phyloP scores from a whole-genome alignment of 2,113 vertebrate genomes.

The Forbesichthys agassizii region DNA sequence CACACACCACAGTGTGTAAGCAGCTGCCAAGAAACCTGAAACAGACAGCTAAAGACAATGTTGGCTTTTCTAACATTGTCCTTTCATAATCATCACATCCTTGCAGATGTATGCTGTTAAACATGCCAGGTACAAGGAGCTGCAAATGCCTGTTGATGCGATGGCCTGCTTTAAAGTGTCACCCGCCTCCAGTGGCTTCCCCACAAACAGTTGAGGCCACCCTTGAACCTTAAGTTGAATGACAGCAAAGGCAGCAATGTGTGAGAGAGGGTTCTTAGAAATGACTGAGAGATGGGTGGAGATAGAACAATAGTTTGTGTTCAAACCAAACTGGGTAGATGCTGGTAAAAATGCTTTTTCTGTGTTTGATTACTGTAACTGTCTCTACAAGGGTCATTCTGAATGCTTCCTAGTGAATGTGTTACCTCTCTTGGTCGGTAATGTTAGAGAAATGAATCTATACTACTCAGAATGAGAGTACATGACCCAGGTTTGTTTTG shows the following conservation, averaged over 20 bases:
- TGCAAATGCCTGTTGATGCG: conserved; percentile 53
- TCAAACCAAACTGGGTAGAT: too few relatives aligned
- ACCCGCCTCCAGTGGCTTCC: conserved; percentile 62
- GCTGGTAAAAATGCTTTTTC: too few relatives aligned
- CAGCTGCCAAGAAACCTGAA: conserved; percentile 45
- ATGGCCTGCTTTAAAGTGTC: conserved; percentile 68
- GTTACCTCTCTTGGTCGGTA: too few relatives aligned
- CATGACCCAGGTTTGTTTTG: too few relatives aligned
- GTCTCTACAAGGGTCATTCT: too few relatives aligned
- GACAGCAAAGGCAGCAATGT: conserved; percentile 54
- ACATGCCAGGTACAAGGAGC: conserved; percentile 68
- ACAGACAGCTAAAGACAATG: conserved; percentile 58
- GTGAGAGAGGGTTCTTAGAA: conserved; percentile 22
- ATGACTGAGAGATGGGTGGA: conserved; percentile 4
- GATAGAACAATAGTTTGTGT: not conserved
- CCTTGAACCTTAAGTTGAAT: conserved; percentile 54
- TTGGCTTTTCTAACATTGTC: conserved; percentile 38
- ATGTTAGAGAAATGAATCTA: too few relatives aligned
- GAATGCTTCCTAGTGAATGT: too few relatives aligned
- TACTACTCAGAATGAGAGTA: too few relatives aligned
- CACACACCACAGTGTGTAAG: conserved; percentile 16
- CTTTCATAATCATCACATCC: conserved; percentile 67
- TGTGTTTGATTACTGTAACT: too few relatives aligned
- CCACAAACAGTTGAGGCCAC: conserved; percentile 64
- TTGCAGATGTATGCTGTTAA: conserved; percentile 73